Evolutionary conservation across 2,888 invertebrate species (phyloP).

Genomic region (Lasioglossum vierecki): DNA sequence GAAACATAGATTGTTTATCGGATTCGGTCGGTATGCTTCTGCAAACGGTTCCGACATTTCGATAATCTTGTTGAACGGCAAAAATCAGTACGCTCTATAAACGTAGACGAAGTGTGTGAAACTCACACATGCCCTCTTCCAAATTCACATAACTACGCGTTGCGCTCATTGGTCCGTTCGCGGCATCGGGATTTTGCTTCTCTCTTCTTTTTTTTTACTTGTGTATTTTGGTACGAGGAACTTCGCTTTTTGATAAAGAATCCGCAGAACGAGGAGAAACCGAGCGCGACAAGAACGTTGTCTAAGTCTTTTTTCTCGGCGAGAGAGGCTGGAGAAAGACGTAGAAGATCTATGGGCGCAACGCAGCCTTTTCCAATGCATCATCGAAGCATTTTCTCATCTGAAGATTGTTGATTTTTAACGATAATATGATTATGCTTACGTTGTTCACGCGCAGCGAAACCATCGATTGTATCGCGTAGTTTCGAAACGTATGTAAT

Average conservation of each 20-base stretch:
- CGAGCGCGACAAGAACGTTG: not conserved
- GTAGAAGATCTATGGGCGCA: constrained; percentile 72
- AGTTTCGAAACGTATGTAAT: constrained; percentile 66
- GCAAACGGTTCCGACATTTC: constrained; percentile 64
- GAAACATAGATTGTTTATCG: constrained; percentile 40
- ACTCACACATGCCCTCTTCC: constrained; percentile 72
- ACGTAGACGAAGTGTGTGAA: constrained; percentile 71
- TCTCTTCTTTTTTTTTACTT: constrained; percentile 20
- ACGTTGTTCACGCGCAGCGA: constrained; percentile 65
- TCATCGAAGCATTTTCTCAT: constrained; percentile 71
- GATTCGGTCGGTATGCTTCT: constrained; percentile 62
- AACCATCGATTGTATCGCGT: constrained; percentile 60
- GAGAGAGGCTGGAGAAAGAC: constrained; percentile 28
- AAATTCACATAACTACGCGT: constrained; percentile 66
- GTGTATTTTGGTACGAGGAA: constrained; percentile 42
- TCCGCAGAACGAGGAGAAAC: constrained; percentile 1
- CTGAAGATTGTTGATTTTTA: constrained; percentile 70
- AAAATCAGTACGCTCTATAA: constrained; percentile 79
- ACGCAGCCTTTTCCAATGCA: constrained; percentile 73
- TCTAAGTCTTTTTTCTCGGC: constrained; percentile 15
- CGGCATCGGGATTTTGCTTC: constrained; percentile 24
- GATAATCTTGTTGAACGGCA: constrained; percentile 76
- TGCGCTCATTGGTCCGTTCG: constrained; percentile 61
- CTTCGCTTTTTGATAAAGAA: constrained; percentile 41
- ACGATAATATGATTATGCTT: constrained; percentile 70